A percentile compares a stretch with the other conserved stretches of the same genome.
These are phyloP conservation scores for Cyanoramphus novaezelandiae DNA, from an alignment of 2,113 vertebrate species.

Conservation along the genomic window DNA sequence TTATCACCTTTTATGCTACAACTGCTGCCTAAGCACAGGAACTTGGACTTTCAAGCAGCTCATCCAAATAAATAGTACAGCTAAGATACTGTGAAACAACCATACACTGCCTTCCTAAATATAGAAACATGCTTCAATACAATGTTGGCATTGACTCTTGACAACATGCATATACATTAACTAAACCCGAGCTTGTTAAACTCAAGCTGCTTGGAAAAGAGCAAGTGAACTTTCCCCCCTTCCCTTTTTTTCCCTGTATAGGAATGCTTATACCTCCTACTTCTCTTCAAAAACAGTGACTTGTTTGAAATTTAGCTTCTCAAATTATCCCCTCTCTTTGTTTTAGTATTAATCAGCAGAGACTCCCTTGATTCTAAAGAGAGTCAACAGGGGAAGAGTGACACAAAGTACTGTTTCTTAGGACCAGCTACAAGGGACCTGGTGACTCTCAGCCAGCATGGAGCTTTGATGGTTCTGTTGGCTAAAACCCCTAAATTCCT, in stretches of 20 bases:
- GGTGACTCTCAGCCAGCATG: neutral
- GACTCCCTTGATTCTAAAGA: neutral
- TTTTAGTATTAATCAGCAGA: neutral
- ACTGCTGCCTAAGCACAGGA: neutral
- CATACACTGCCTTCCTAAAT: neutral
- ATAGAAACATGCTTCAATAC: neutral
- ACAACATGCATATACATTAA: neutral
- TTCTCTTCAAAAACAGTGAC: neutral
- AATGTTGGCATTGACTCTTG: neutral
- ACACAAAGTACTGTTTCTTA: neutral
- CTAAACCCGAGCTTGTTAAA: neutral
- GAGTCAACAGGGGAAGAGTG: neutral
- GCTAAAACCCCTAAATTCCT: neutral
- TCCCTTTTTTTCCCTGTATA: rapidly evolving
- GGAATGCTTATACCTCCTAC: neutral
- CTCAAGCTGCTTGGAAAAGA: neutral
- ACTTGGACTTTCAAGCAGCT: neutral
- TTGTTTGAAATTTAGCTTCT: neutral
- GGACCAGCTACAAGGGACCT: neutral
- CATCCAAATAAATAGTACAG: neutral
- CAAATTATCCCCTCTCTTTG: neutral
- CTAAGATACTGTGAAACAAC: neutral
- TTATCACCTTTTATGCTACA: neutral
- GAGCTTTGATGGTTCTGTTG: neutral
- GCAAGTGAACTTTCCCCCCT: neutral